These are phyloP conservation scores for Pristis pectinata DNA, from an alignment of 2,797 vertebrate genomes.

Conservation along the genomic window DNA sequence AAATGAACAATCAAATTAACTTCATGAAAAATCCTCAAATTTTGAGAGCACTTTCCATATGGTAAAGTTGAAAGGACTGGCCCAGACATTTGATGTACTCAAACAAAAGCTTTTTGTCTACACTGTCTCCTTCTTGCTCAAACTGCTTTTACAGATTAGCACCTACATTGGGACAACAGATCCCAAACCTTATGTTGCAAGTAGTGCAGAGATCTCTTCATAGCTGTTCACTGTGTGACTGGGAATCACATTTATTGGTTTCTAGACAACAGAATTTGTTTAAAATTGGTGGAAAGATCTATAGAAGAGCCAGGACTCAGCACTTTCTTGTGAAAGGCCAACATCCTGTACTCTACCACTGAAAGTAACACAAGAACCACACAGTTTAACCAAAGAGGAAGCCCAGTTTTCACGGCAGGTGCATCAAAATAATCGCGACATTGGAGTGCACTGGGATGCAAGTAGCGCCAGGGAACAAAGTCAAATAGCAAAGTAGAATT, in stretches of 20 bases:
- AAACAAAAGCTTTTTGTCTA: not conserved
- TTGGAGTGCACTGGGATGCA: not conserved
- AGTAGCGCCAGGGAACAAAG: not conserved
- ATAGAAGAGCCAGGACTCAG: not conserved
- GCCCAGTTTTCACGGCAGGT: not conserved
- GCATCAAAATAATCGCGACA: not conserved
- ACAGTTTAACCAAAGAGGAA: not conserved
- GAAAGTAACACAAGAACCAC: not conserved
- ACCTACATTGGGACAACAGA: not conserved
- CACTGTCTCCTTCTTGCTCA: not conserved
- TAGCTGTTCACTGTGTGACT: not conserved
- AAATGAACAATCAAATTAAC: not conserved
- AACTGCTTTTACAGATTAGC: not conserved
- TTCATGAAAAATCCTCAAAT: not conserved
- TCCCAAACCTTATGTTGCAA: not conserved
- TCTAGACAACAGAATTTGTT: not conserved
- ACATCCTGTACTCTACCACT: not conserved
- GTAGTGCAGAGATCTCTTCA: not conserved
- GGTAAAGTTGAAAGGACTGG: not conserved
- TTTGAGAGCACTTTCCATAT: not conserved
- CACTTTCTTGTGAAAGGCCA: not conserved
- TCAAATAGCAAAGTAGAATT: not conserved
- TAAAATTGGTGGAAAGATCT: not conserved
- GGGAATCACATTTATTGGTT: not conserved
- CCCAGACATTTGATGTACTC: not conserved